phyloP scores from a whole-genome alignment of 2,888 invertebrate species.

The Troides oblongomaculatus region DNA sequence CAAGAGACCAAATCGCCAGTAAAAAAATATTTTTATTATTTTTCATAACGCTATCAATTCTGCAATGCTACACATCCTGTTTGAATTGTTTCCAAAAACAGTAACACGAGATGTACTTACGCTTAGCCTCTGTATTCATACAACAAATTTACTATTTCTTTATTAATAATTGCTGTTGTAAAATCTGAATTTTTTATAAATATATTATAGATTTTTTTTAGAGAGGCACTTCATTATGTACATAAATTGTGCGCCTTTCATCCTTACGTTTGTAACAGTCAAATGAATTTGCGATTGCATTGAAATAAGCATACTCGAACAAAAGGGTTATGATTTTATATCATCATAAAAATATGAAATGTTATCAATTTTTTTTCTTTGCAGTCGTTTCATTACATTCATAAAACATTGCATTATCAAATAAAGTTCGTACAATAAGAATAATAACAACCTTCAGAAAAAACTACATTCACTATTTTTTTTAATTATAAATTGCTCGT shows the following conservation, averaged over 20 bases:
- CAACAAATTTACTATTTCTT: not conserved
- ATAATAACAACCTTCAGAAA: too few species aligned
- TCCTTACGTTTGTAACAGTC: not conserved
- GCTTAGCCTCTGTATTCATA: not conserved
- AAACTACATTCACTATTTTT: too few species aligned
- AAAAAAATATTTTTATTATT: constrained; percentile 1
- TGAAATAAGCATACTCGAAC: not conserved
- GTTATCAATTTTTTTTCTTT: too few species aligned
- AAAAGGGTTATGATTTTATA: too few species aligned
- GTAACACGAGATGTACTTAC: not conserved
- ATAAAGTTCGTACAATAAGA: too few species aligned
- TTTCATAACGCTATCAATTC: not conserved
- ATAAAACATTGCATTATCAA: too few species aligned
- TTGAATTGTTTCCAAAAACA: not conserved
- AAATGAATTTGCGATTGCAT: not conserved
- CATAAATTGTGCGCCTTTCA: not conserved
- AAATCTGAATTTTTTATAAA: not conserved
- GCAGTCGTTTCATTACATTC: too few species aligned
- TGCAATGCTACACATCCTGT: not conserved
- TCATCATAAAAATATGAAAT: too few species aligned
- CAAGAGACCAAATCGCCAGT: not conserved
- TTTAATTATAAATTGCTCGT: too few species aligned
- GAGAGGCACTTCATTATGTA: not conserved
- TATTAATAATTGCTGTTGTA: not conserved
- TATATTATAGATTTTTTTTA: not conserved